Conservation (phyloP, 2,113 vertebrate genomes). For the Melanocharis versteri region DNA sequence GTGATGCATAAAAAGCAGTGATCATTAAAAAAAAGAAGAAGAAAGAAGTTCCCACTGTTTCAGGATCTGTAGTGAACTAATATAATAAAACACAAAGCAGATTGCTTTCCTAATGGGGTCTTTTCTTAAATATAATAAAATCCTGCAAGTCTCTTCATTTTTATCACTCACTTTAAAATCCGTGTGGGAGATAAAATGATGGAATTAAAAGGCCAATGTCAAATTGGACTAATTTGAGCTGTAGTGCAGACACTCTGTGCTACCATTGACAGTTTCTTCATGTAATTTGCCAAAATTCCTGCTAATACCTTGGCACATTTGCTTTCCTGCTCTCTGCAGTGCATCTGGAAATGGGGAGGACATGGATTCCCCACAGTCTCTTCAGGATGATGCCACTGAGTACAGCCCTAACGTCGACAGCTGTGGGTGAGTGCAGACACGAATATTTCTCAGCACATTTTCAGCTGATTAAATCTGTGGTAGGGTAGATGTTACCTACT, state of each 20-base stretch:
- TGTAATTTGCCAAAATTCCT: background rate
- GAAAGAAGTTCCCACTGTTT: background rate
- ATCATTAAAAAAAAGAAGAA: background rate
- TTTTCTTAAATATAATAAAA: background rate
- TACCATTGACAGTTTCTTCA: background rate
- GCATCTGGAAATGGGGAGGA: slow-evolving; percentile 75
- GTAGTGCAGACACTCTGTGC: background rate
- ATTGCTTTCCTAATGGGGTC: background rate
- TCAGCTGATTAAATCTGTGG: background rate
- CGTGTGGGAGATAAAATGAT: background rate
- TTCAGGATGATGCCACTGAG: slow-evolving; percentile 75
- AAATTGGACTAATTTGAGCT: background rate
- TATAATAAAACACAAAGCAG: background rate
- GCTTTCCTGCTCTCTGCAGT: slow-evolving; percentile 1
- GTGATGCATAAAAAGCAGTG: background rate
- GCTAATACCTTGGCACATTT: background rate
- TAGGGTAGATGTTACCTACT: background rate
- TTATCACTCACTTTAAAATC: background rate
- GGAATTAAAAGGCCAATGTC: background rate
- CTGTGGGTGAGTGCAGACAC: slow-evolving; percentile 57
- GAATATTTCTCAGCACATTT: background rate
- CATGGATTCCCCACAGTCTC: slow-evolving; percentile 80
- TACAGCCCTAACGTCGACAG: slow-evolving; percentile 73
- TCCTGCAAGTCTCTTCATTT: background rate
- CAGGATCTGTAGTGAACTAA: background rate